These are phyloP conservation scores for Thomomys bottae DNA, from an alignment of 2,113 vertebrate species.

Conservation along the genomic window DNA sequence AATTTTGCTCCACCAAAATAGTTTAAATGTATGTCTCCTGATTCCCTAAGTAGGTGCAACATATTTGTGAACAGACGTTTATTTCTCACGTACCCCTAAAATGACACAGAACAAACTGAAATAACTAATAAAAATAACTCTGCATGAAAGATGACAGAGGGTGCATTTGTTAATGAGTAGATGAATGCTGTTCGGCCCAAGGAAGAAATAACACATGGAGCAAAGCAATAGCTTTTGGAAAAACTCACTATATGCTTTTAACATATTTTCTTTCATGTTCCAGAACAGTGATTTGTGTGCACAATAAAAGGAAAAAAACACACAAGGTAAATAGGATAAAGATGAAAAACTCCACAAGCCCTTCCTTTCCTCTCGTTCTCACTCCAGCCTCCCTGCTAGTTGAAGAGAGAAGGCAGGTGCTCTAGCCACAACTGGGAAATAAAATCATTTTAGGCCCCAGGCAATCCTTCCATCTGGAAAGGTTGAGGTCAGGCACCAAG, in stretches of 20 bases:
- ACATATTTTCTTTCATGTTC: slow-evolving; percentile 46
- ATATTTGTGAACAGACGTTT: slow-evolving; percentile 10
- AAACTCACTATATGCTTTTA: slow-evolving; percentile 8
- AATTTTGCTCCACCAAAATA: neutral
- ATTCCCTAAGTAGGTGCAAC: slow-evolving; percentile 15
- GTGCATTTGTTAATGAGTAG: slow-evolving; percentile 33
- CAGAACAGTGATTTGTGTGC: slow-evolving; percentile 55
- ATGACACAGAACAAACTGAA: slow-evolving; percentile 34
- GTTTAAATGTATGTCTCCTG: slow-evolving; percentile 26
- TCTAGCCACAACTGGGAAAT: slow-evolving; percentile 34
- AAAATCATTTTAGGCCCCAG: slow-evolving; percentile 59
- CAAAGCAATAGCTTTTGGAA: slow-evolving; percentile 31
- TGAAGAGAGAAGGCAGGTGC: slow-evolving; percentile 59
- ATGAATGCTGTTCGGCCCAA: neutral
- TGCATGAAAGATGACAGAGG: slow-evolving; percentile 22
- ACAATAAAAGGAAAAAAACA: neutral
- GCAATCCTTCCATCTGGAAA: slow-evolving; percentile 53
- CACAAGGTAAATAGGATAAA: neutral
- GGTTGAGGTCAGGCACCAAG: slow-evolving; percentile 40
- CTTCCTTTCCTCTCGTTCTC: neutral
- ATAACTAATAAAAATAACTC: slow-evolving; percentile 26
- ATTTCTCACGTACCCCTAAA: neutral
- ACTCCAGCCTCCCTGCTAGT: neutral
- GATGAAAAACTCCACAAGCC: neutral
- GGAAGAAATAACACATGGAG: slow-evolving; percentile 30